Base-by-base conservation (phyloP, 2,888 invertebrate genomes). In the Epinotia demarniana region DNA sequence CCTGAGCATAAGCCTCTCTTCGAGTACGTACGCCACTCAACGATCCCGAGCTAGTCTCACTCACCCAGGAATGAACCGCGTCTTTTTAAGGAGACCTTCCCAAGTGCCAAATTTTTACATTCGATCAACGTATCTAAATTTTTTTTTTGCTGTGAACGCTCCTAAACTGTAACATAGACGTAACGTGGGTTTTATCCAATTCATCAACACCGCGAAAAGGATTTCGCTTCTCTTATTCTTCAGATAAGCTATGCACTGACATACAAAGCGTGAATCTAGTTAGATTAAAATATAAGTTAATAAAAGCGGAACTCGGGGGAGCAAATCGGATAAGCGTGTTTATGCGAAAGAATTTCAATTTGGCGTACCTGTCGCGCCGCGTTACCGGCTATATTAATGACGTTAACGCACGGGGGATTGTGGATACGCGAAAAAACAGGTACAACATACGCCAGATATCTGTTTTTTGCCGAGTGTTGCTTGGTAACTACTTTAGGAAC, bases 311-410 rank as follows among this genome's bases (percentile, higher is more conserved):
- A 27, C 63, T 77, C 43, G 83, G 86, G 84, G 82, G 83, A 84
- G 85, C 82, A 87, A 90, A 90, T 90, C 90, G 84, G 89, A 89
- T 90, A 89, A 91, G 88, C 83, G 82, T 85, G 81, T 88, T 87
- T 89, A 89, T 88, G 87, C 86, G 84, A 89, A 91, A 88, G 90
- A 90, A 92, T 92, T 92, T 89, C 92, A 91, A 91, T 91, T 86
- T 85, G 80, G 80, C 82, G 83, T 75, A 86, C 88, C 90, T 90
- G 92, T 91, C 92, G 77, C 78, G 77, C 69, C 79, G 83, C 84
- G 87, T 92, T 92, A 89, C 85, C 79, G 79, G 78, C 78, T 86
- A 90, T 89, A 91, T 92, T 92, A 92, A 92, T 91, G 92, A 88
- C 87, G 85, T 84, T 81, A 75, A 79, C 81, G 77, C 60, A 53